phyloP scores from a whole-genome alignment of 2,113 vertebrate genomes.

The Leucoraja erinaceus region DNA sequence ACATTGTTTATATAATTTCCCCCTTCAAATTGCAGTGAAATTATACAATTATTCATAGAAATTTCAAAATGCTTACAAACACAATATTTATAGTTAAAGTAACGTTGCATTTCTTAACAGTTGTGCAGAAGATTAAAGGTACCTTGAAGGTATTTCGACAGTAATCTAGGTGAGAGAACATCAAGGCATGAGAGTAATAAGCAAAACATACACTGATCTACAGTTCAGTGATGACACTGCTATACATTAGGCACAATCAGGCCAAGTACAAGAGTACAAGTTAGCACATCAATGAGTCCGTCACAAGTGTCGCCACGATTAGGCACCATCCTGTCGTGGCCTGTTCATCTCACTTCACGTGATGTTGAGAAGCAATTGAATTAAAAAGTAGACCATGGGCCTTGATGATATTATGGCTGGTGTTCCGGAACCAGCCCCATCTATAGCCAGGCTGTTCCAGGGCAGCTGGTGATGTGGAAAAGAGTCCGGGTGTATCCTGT shows the following conservation, averaged over 20 bases:
- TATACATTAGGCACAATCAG: too few species aligned
- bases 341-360: too few species aligned
- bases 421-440: too few species aligned
- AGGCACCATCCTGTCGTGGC: too few species aligned
- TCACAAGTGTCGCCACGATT: too few species aligned
- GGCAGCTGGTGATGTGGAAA: too few species aligned
- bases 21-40: not conserved
- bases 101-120: not conserved
- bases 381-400: too few species aligned
- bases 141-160: not conserved
- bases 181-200: not conserved
- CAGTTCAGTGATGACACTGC: not conserved
- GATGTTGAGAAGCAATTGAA: too few species aligned
- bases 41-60: not conserved
- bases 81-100: not conserved
- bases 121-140: not conserved
- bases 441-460: too few species aligned
- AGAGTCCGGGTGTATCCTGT: too few species aligned
- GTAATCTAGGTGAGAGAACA: not conserved
- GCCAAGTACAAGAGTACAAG: not conserved
- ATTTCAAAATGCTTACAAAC: not conserved
- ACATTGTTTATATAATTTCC: not conserved
- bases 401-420: too few species aligned
- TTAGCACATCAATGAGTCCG: too few species aligned
- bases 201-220: not conserved